A percentile compares a stretch with the other conserved stretches of the same genome.
phyloP scores from a whole-genome alignment of 2,888 invertebrate genomes.

The Sepiola atlantica region DNA sequence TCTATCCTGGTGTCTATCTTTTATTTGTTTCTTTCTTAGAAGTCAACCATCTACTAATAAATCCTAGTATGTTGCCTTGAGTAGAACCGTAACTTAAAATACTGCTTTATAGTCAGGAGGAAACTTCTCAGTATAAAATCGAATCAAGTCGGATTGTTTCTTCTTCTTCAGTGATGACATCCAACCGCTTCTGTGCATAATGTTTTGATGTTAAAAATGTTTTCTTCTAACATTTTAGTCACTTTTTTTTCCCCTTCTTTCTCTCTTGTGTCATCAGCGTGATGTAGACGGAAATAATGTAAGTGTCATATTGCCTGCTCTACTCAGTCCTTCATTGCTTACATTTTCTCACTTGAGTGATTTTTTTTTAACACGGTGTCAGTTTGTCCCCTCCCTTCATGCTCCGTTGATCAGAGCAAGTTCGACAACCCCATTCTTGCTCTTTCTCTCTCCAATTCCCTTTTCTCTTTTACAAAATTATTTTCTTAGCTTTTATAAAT shows the following conservation, averaged over 20 bases:
- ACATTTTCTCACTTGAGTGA: neutral
- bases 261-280: neutral
- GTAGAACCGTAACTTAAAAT: neutral
- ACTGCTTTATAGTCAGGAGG: neutral
- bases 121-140: neutral
- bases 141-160: neutral
- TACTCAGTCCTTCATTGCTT: neutral
- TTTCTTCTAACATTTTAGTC: neutral
- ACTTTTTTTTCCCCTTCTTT: neutral
- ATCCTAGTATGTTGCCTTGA: neutral
- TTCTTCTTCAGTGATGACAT: neutral
- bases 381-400: neutral
- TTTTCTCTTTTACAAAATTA: neutral
- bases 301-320: constrained; percentile 20
- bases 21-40: neutral
- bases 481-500: neutral
- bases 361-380: neutral
- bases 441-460: neutral
- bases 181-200: neutral
- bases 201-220: neutral
- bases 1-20: neutral
- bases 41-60: neutral
- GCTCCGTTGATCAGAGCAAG: neutral
- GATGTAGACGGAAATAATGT: constrained; percentile 32
- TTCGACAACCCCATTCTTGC: neutral